Base-by-base conservation (phyloP, 1,140 invertebrate species). In the Sminthurides bifidus region DNA sequence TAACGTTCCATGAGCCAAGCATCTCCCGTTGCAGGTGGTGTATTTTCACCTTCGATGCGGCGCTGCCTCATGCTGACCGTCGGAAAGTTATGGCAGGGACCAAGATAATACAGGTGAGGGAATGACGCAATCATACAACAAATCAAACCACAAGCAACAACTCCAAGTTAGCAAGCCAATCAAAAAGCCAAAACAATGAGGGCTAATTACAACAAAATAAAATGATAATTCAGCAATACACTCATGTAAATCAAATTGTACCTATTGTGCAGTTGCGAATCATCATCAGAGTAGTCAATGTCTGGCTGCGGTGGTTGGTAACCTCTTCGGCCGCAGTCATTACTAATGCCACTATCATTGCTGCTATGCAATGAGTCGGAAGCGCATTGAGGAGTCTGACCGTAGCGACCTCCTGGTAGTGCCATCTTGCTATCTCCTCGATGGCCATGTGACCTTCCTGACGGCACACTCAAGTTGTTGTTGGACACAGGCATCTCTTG, bases 281-380 rank as follows among this genome's bases (percentile, higher is more conserved):
- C 87, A 71, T 90, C 86, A 67, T 91, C 87, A 37, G 85, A 89
- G 69, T 90, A 90, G 70, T 90, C 87, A 58, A 89, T 79, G 71
- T 90, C 86, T 1, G 87, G 87, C 66, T 88, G 85, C 21, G 84
- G 83, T 3, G 87, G 85, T 58, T 65, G 54, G 60, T 65, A 50
- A 65, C 64, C 53, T 60, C 63, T 30, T 63, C 62, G 43, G 62
- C 65, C 53, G 61, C 61, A 48, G 67, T 88, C 88, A 66, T 90
- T 91, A 66, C 85, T 87, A 68, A 91, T 90, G 24, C 87, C 87
- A 65, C 86, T 89, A 72, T 91, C 87, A 71, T 90, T 91, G 67
- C 86, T 90, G 68, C 85, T 88, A 69, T 91, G 85, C 50, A 89
- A 76, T 50, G 65, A 63, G 50, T 66, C 60, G 50, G 58, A 60